Base-by-base conservation (phyloP, 1,140 invertebrate species). In the Eufriesea mexicana region DNA sequence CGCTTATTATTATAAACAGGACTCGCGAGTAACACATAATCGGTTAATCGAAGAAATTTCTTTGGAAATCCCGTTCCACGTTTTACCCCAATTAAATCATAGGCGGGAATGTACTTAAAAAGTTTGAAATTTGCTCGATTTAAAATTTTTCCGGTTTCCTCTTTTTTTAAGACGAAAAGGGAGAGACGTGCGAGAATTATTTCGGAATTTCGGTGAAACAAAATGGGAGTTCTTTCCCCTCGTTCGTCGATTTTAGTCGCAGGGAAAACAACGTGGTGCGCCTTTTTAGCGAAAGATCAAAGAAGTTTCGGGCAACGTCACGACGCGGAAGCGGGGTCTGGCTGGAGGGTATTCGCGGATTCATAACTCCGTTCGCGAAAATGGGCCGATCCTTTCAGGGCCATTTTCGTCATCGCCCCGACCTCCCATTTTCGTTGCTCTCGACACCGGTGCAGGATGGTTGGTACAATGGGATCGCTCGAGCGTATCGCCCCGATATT, bases 401-500 rank as follows among this genome's bases (percentile, higher is more conserved):
- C 71, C 72, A 85, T 86, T 89, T 84, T 79, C 77, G 79, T 85
- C 86, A 57, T 86, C 61, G 70, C 18, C 72, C n/a, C 64, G 49
- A 74, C n/a, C 76, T 75, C 6, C 61, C 74, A 72, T 82, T 71
- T 74, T 83, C 68, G 28, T 42, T 59, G 67, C 68, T 23, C 55
- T 62, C 61, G 42, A 70, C 67, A 66, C 64, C 62, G 78, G 67
- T 23, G 23, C 54, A 35, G 42, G 57, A 67, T 83, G 62, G 71
- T 66, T 70, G 64, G 47, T 62, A 90, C 88, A 90, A 90, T 90
- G 79, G 79, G 75, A 84, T 81, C 89, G 76, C 16, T 87, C 77
- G 80, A 86, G 89, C 89, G 89, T 88, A 61, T 79, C 86, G 67
- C 75, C 78, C 81, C 57, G 87, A 87, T 89, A 88, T 89, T 77